Base-by-base conservation (phyloP, 2,797 vertebrate species). In the Danionella dracula region DNA sequence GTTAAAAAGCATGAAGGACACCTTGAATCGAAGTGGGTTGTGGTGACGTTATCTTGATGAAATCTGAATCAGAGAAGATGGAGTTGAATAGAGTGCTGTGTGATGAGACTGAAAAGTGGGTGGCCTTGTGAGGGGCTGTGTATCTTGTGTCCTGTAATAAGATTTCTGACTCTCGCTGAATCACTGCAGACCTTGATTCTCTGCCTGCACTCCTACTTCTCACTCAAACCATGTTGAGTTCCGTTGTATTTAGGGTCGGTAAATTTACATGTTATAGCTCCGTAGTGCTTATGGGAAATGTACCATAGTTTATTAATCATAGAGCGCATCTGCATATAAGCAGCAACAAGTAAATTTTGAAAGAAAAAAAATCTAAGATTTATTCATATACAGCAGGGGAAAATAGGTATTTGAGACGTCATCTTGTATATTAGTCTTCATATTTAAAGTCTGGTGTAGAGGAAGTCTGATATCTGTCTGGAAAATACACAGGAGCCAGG, bases 61-160 rank as follows among this genome's bases (percentile, higher is more conserved):
- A 61, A 61, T 71, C 64, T 71, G 59, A 68, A 68, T 70, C 54
- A 57, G 51, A 27, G 21, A 46, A 44, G 31, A 45, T 48, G 49
- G 53, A 58, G 57, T 4, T 27, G 56, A 66, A 66, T 45, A 27
- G 4, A 21, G 38, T 23, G 23, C 6, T 6, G 19, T 48, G 54
- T 45, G 44, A 17, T 13, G 48, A 44, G 20, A 34, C 4, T 23
- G 60, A 53, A 37, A 53, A 54, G 38, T n/a, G 48, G n/a, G 29
- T 54, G 49, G 40, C 49, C 29, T 20, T 35, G 61, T 44, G 23
- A 27, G n/a, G 19, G 23, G 41, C 16, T 50, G 23, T 62, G 59
- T 40, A 32, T 53, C 37, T 51, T 44, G 29, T 34, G 40, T 45
- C 29, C 5, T 13, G 10, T 54, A 64, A 64, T 64, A 48, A 44